phyloP scores from a whole-genome alignment of 2,113 vertebrate genomes.

The Strix uralensis region DNA sequence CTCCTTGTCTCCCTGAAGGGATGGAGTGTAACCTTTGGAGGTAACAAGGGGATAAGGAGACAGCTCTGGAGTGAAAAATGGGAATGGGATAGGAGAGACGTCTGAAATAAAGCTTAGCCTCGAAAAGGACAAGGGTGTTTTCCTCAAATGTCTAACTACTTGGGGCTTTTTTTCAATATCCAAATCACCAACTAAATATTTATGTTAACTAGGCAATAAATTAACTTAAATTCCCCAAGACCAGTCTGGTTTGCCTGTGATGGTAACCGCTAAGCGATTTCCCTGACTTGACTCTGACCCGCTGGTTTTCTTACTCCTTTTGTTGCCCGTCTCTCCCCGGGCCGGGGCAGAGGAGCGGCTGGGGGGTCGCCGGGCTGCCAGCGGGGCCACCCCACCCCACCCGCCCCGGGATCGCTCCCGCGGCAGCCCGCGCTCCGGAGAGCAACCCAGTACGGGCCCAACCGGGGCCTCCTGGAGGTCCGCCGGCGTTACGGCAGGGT shows the following conservation, averaged over 20 bases:
- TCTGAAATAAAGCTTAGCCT: fast-evolving
- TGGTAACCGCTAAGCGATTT: fast-evolving
- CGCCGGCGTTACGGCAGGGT: fast-evolving
- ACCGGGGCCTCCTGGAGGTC: fast-evolving
- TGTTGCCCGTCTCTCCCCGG: fast-evolving
- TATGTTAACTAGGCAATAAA: not conserved
- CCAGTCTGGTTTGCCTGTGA: not conserved
- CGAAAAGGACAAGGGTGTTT: fast-evolving
- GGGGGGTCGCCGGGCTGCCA: fast-evolving
- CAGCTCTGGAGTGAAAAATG: fast-evolving
- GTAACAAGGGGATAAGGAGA: not conserved
- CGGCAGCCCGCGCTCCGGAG: too few species aligned
- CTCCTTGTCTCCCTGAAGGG: fast-evolving
- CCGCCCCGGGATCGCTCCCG: not conserved
- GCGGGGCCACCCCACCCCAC: not conserved
- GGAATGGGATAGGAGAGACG: fast-evolving
- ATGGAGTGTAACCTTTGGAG: fast-evolving
- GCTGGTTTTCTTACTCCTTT: fast-evolving
- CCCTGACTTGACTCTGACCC: too few species aligned
- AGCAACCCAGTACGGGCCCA: too few species aligned
- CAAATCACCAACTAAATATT: not conserved
- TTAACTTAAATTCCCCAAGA: not conserved
- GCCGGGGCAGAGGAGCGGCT: not conserved
- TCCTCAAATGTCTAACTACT: fast-evolving
- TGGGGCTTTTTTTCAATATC: not conserved